phyloP scores from a whole-genome alignment of 2,113 vertebrate genomes.

The Toxostoma redivivum region DNA sequence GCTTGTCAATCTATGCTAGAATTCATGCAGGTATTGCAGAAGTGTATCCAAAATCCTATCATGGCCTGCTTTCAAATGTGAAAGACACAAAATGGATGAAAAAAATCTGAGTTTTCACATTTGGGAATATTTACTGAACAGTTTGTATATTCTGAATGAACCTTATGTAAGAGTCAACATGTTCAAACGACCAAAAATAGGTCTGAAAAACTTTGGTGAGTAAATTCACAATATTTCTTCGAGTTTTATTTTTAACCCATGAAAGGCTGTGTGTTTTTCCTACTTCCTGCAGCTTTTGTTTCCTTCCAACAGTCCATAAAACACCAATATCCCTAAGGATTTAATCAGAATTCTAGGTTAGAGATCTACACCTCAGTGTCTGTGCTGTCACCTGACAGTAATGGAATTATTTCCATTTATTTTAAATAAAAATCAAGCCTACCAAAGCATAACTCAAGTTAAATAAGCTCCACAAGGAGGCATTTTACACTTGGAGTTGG shows the following conservation, averaged over 20 bases:
- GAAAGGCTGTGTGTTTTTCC: not conserved
- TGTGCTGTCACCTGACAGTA: not conserved
- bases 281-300: not conserved
- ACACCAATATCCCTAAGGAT: not conserved
- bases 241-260: not conserved
- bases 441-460: not conserved
- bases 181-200: slow-evolving; percentile 67
- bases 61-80: not conserved
- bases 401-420: not conserved
- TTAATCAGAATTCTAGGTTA: not conserved
- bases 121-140: slow-evolving; percentile 62
- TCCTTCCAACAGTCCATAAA: not conserved
- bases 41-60: not conserved
- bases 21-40: not conserved
- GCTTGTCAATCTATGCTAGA: not conserved
- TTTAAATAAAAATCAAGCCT: not conserved
- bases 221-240: not conserved
- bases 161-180: slow-evolving; percentile 69
- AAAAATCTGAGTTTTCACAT: slow-evolving; percentile 54
- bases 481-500: not conserved
- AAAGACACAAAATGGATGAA: slow-evolving; percentile 53
- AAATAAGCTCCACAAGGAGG: not conserved
- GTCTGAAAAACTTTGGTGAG: slow-evolving; percentile 16
- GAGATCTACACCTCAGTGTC: not conserved
- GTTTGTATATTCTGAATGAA: slow-evolving; percentile 59